Evolutionary conservation across 1,140 invertebrate species (phyloP), one percentile per base, ranked within the genome.

Genomic region (Heliconius hermathena): DNA sequence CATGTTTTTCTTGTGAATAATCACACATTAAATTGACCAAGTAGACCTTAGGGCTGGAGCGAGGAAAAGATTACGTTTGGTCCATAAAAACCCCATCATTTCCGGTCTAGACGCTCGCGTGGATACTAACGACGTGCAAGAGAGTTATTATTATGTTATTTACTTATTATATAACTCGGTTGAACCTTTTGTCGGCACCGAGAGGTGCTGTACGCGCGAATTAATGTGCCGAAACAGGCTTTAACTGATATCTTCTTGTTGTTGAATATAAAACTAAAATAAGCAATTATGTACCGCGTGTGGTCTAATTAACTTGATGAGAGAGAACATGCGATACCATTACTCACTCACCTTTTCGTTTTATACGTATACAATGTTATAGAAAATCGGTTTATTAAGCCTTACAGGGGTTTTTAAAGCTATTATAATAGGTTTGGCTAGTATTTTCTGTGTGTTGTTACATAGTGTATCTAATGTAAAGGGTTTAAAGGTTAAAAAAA

Each of bases 51-150:
- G 26, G 60, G 60, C 60, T 66, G n/a, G 8, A 66, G 60, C 60
- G 60, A 29, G 26, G 60, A 22, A 29, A 66, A 66, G 60, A 29
- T 66, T 66, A 66, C 60, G 16, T 66, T 66, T 66, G 60, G 60
- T 84, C 85, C 84, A 88, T 88, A 89, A 88, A 81, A 78, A 82
- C 79, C 81, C 84, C 84, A 86, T 84, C 79, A 82, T 83, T 88
- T 90, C 87, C 90, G 84, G 90, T 89, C 90, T 91, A 91, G 89
- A 90, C 90, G 76, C 75, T 87, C 82, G 88, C 87, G 87, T 90
- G 86, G 83, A 33, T 54, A 74, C 83, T 89, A 88, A 90, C 88
- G 84, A 89, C 83, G 82, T 76, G 70, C 84, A 88, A 88, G 88
- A 90, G 87, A 52, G 16, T 71, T 76, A 71, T 75, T 75, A 75